Evolutionary conservation across 2,888 invertebrate genomes (phyloP).

Genomic region (Drosophila demipolita): DNA sequence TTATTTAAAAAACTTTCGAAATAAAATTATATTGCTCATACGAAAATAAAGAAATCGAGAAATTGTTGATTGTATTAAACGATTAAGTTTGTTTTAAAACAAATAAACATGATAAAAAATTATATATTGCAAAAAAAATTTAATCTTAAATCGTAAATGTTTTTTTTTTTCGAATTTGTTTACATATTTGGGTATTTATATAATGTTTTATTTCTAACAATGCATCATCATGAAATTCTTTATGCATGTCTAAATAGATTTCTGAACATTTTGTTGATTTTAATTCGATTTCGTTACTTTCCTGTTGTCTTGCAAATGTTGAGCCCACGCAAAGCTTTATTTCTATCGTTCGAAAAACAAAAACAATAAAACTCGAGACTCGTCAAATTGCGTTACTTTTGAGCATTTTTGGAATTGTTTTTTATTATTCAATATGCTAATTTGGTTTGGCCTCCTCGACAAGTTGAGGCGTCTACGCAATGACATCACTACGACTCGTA

Average conservation of each 20-base stretch:
- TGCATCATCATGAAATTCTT: slow-evolving; percentile 5
- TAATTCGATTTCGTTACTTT: background rate
- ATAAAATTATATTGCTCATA: background rate
- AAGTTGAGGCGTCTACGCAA: slow-evolving; percentile 36
- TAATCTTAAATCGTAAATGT: background rate
- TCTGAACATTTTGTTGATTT: slow-evolving; percentile 6
- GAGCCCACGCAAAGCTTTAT: slow-evolving; percentile 49
- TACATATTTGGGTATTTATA: background rate
- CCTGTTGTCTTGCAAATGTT: slow-evolving; percentile 14
- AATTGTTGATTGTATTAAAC: background rate
- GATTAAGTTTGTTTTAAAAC: background rate
- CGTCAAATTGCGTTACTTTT: slow-evolving; percentile 14
- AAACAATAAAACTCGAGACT: slow-evolving; percentile 2
- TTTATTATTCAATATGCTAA: slow-evolving; percentile 58
- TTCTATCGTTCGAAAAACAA: slow-evolving; percentile 9
- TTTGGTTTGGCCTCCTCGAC: slow-evolving; percentile 48
- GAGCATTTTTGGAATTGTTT: slow-evolving; percentile 21
- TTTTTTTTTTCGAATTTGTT: background rate
- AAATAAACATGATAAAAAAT: background rate
- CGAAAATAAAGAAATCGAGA: background rate
- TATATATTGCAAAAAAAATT: background rate
- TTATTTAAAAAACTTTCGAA: no score
- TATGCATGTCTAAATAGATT: background rate
- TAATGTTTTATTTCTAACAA: slow-evolving; percentile 13
- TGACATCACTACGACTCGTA: slow-evolving; percentile 70